A percentile compares a stretch with the other conserved stretches of the same genome.
Evolutionary conservation across 2,888 invertebrate genomes (phyloP).

Genomic region (Hirudinaria manillensis): DNA sequence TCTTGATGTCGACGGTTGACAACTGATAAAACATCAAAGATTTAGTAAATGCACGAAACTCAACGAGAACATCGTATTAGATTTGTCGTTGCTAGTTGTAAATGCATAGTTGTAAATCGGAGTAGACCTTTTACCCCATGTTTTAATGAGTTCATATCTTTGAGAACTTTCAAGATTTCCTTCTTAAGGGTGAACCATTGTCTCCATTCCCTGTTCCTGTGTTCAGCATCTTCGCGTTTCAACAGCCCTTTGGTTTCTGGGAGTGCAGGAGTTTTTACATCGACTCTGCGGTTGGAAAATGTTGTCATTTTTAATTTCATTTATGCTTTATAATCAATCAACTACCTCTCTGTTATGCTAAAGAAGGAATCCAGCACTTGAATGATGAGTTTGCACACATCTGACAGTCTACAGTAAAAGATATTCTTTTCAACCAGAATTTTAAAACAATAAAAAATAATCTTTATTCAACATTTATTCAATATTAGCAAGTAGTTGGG

Average conservation of each 20-base stretch:
- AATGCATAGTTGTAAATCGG: too few relatives aligned
- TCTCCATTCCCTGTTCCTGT: not conserved
- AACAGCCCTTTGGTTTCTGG: not conserved
- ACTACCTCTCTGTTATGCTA: conserved; percentile 25
- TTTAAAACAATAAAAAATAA: too few relatives aligned
- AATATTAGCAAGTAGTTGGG: too few relatives aligned
- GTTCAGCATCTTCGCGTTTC: not conserved
- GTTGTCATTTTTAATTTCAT: not conserved
- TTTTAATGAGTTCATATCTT: too few relatives aligned
- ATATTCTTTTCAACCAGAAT: not conserved
- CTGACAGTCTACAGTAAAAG: conserved; percentile 63
- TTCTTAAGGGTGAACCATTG: not conserved
- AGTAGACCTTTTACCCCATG: too few relatives aligned
- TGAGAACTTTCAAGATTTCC: conserved; percentile 4
- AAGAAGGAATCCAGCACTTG: conserved; percentile 66
- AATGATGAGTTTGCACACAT: conserved; percentile 71
- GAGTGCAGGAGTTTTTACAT: not conserved
- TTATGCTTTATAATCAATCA: not conserved
- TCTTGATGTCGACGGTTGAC: conserved; percentile 44
- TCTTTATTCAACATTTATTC: too few relatives aligned
- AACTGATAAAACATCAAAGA: too few relatives aligned
- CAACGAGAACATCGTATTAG: too few relatives aligned
- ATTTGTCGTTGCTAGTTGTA: too few relatives aligned
- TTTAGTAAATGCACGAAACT: too few relatives aligned
- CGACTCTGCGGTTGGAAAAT: not conserved